phyloP scores from a whole-genome alignment of 2,888 invertebrate species.

The Aethes cnicana region DNA sequence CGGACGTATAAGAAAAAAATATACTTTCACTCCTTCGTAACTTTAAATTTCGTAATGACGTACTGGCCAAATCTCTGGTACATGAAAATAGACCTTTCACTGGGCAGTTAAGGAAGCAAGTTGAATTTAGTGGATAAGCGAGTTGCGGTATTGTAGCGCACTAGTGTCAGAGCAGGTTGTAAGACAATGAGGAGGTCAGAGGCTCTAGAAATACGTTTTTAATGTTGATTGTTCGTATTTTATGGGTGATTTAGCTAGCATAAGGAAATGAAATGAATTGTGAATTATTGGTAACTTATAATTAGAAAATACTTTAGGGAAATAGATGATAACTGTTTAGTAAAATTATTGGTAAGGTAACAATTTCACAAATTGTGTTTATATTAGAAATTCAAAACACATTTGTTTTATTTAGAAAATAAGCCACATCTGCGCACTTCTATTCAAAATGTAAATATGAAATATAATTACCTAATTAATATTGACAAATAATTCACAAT shows the following conservation, averaged over 20 bases:
- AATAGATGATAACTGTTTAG: neutral
- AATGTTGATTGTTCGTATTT: slow-evolving; percentile 20
- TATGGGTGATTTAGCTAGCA: slow-evolving; percentile 15
- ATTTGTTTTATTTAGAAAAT: no score
- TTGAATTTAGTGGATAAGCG: slow-evolving; percentile 25
- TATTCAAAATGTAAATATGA: no score
- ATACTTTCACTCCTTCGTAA: slow-evolving; percentile 68
- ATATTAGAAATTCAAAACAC: no score
- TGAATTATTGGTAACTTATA: no score
- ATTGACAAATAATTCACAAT: no score
- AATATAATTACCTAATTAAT: no score
- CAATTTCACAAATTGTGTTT: no score
- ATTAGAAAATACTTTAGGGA: no score
- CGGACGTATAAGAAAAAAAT: slow-evolving; percentile 69
- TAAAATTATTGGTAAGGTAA: no score
- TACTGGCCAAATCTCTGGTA: slow-evolving; percentile 33
- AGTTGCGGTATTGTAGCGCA: slow-evolving; percentile 32
- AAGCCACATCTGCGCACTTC: no score
- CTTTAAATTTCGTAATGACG: slow-evolving; percentile 43
- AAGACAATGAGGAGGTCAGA: slow-evolving; percentile 66
- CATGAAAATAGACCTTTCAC: slow-evolving; percentile 36
- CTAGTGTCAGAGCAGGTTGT: slow-evolving; percentile 42
- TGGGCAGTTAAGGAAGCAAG: slow-evolving; percentile 30
- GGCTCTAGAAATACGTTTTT: slow-evolving; percentile 51
- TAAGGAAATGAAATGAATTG: slow-evolving; percentile 7